Conservation (phyloP, 2,888 invertebrate species). For the Dorcus parallelipipedus region DNA sequence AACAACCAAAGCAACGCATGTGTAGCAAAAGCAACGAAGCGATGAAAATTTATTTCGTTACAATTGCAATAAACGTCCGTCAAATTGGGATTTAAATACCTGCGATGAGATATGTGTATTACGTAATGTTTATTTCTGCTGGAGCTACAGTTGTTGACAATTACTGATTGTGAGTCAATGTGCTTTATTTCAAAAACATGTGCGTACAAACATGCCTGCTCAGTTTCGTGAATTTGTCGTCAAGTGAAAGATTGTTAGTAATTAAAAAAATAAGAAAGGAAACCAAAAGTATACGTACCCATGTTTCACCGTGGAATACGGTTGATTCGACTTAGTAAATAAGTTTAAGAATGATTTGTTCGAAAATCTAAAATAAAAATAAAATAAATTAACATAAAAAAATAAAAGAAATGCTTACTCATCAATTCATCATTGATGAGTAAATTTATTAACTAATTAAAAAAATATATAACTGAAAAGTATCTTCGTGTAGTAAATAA, state of each 20-base stretch:
- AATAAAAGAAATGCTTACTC: slow-evolving; percentile 4
- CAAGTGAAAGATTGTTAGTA: not conserved
- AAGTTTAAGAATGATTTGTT: slow-evolving; percentile 70
- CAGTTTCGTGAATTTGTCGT: not conserved
- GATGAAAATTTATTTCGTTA: no score
- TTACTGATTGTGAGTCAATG: not conserved
- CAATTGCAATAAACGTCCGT: no score
- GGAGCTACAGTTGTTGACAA: not conserved
- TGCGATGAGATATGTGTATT: no score
- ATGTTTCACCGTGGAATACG: slow-evolving; percentile 62
- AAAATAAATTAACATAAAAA: slow-evolving; percentile 37
- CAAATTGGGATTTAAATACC: no score
- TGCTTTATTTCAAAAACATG: not conserved
- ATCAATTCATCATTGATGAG: no score
- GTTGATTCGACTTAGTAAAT: slow-evolving; percentile 62
- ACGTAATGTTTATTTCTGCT: no score
- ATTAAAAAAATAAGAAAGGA: slow-evolving; percentile 17
- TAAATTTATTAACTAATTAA: not conserved
- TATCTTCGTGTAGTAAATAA: no score
- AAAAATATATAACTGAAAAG: not conserved
- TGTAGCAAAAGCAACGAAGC: no score
- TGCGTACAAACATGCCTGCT: not conserved
- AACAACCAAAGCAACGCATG: no score
- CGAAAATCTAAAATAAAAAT: slow-evolving; percentile 61
- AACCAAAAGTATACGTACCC: slow-evolving; percentile 57